These are phyloP conservation scores for Enteromius trimaculatus DNA, from an alignment of 2,797 vertebrate genomes.

Conservation along the genomic window DNA sequence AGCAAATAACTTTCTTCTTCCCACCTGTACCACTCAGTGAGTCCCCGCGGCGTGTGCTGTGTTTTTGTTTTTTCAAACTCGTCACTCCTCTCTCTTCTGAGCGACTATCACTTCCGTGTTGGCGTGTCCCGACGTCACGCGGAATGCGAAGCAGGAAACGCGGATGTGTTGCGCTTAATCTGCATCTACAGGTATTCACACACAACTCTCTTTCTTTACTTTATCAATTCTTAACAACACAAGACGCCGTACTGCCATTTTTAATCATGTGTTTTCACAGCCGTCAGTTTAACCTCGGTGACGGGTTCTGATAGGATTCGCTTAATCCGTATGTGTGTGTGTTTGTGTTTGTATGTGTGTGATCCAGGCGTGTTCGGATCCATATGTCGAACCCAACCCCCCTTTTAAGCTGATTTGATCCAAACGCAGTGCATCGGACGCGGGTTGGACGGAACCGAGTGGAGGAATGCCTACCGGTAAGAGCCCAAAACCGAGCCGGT, in stretches of 20 bases:
- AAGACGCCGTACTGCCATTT: not conserved
- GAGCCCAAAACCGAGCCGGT: not conserved
- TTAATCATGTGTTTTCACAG: not conserved
- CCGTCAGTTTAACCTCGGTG: not conserved
- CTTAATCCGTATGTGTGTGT: conserved; percentile 17
- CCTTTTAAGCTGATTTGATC: conserved; percentile 22
- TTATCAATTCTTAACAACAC: not conserved
- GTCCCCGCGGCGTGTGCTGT: not conserved
- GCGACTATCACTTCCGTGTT: conserved; percentile 52
- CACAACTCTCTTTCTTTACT: conserved; percentile 9
- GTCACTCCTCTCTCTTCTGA: not conserved
- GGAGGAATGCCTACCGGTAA: conserved; percentile 59
- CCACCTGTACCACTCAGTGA: conserved; percentile 5
- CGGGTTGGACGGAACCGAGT: conserved; percentile 11
- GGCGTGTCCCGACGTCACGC: conserved; percentile 47
- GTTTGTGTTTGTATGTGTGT: conserved; percentile 5
- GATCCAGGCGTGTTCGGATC: conserved; percentile 48
- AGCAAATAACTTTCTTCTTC: not conserved
- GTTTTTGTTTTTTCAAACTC: not conserved
- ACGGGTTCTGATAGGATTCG: conserved; percentile 34
- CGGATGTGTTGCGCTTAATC: conserved; percentile 53
- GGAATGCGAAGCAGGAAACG: conserved; percentile 54
- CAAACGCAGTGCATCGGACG: conserved; percentile 2
- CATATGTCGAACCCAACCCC: conserved; percentile 13
- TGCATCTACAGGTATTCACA: conserved; percentile 58